These are phyloP conservation scores for Cydia splendana DNA, from an alignment of 1,140 invertebrate species.

Conservation along the genomic window DNA sequence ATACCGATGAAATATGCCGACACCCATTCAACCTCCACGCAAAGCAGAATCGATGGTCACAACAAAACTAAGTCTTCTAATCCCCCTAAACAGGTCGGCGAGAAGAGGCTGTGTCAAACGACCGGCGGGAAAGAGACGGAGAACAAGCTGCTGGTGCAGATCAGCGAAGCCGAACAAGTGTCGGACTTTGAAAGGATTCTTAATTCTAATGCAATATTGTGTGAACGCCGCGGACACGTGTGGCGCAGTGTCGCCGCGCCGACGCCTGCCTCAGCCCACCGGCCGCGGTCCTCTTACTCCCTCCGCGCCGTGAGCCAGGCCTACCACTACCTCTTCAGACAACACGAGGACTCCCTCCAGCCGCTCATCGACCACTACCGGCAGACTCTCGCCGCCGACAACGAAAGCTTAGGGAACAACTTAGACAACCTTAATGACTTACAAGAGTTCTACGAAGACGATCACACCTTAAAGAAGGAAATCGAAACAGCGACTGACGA, in stretches of 20 bases:
- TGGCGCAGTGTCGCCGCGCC: constrained; percentile 57
- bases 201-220: constrained; percentile 78
- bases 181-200: constrained; percentile 81
- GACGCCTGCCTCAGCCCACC: constrained; percentile 57
- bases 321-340: constrained; percentile 71
- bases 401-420: constrained; percentile 57
- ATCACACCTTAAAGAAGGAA: constrained; percentile 59
- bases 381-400: constrained; percentile 47
- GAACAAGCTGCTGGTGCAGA: constrained; percentile 76
- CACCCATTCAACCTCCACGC: constrained; percentile 66
- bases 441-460: constrained; percentile 75
- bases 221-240: constrained; percentile 65
- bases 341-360: constrained; percentile 73
- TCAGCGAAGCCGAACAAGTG: constrained; percentile 79
- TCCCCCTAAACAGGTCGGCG: constrained; percentile 71
- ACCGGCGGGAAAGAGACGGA: constrained; percentile 69
- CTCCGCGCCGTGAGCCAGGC: constrained; percentile 70
- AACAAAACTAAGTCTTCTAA: constrained; percentile 69
- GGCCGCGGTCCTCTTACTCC: constrained; percentile 72
- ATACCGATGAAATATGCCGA: constrained; percentile 72
- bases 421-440: constrained; percentile 72
- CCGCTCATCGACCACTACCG: constrained; percentile 64
- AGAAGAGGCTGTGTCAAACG: constrained; percentile 68
- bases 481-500: constrained; percentile 45
- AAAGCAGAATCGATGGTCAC: constrained; percentile 50